Base-by-base conservation (phyloP, 2,113 vertebrate genomes). In the Oreochromis spilurus region DNA sequence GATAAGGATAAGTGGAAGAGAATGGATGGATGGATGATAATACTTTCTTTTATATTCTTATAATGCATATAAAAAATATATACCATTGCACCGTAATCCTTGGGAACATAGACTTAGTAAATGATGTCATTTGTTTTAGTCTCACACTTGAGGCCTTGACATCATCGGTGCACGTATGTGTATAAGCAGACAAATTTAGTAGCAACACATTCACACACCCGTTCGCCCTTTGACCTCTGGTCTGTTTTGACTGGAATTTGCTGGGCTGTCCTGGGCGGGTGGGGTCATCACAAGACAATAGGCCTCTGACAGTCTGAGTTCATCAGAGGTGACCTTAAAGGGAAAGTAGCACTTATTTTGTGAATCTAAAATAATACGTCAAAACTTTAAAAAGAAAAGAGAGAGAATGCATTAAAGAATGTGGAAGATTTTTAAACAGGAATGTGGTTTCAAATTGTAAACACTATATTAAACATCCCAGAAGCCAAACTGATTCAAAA, bases 221-320 rank as follows among this genome's bases (percentile, higher is more conserved):
- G 8, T 19, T 24, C 57, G 29, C 10, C 81, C 93, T 92, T 86
- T 94, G 88, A 92, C 93, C 91, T 62, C 36, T 79, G 19, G 48
- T 79, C 81, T 77, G 82, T 81, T 87, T 54, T 78, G 89, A 85
- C 91, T 72, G 60, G 75, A 89, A 86, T 84, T 82, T 4, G 5
- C 67, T 79, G 60, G 82, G 84, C 60, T 10, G 81, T 90, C 19
- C 67, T 52, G 86, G 65, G 77, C 70, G 87, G 85, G 90, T 72
- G 81, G 84, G 91, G 91, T 88, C 87, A 83, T 48, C 2, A 14
- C 34, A 65, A 89, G 80, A 95, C 95, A 95, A 95, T 95, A 54
- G 94, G 72, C 24, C 81, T 84, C 48, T 70, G 80, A 72, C 65
- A n/a, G 82, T 85, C 90, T 81, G 57, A 54, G 79, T 86, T 36